phyloP scores from a whole-genome alignment of 1,140 invertebrate species.

The Andricus grossulariae region DNA sequence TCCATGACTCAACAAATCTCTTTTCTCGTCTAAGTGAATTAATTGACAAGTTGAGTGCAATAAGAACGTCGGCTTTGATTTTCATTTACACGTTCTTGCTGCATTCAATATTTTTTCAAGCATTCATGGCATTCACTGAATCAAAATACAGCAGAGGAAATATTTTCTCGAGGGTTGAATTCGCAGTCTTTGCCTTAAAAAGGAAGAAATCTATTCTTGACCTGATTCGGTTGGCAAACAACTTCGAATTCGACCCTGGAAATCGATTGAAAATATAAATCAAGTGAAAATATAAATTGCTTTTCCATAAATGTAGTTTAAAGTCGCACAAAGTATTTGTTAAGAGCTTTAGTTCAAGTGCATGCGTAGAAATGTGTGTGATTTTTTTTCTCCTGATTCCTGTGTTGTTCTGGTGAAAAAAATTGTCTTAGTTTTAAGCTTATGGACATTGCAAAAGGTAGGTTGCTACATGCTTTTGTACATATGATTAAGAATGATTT shows the following conservation, averaged over 20 bases:
- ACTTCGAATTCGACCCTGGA: constrained; percentile 9
- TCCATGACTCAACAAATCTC: constrained; percentile 29
- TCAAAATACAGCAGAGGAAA: constrained; percentile 8
- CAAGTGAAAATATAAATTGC: constrained; percentile 3
- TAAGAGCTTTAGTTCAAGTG: constrained; percentile 9
- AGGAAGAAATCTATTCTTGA: constrained; percentile 4
- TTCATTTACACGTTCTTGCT: constrained; percentile 31
- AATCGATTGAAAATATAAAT: constrained; percentile 10
- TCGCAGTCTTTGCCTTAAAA: constrained; percentile 9
- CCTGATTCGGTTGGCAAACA: constrained; percentile 9
- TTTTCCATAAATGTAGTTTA: constrained; percentile 20
- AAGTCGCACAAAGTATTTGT: background rate
- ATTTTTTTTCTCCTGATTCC: background rate
- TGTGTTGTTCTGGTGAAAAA: constrained; percentile 4
- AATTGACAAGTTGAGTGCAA: constrained; percentile 30
- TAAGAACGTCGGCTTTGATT: constrained; percentile 22
- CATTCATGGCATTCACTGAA: background rate
- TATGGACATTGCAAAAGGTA: constrained; percentile 11
- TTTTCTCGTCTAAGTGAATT: constrained; percentile 21
- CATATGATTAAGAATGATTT: constrained; percentile 30
- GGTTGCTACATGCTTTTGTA: constrained; percentile 26
- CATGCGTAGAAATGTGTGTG: constrained; percentile 17
- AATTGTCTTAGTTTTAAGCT: background rate
- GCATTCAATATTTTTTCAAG: background rate
- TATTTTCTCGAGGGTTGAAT: constrained; percentile 23